phyloP scores from a whole-genome alignment of 2,797 vertebrate species.

The Masticophis lateralis region DNA sequence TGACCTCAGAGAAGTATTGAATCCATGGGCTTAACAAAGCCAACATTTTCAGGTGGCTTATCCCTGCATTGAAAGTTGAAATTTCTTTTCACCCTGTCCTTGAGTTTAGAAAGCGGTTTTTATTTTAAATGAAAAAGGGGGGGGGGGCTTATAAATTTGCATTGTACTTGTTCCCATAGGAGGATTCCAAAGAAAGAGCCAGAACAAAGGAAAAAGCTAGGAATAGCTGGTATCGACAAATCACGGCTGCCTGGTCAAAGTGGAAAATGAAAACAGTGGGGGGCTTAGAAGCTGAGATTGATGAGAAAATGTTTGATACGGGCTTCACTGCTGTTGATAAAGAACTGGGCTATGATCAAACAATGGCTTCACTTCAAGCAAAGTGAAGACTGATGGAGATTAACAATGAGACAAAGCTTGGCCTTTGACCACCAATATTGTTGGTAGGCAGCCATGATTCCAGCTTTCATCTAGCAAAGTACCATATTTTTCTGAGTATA shows the following conservation, averaged over 20 bases:
- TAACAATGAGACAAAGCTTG: background rate
- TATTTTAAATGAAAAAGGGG: slow-evolving; percentile 13
- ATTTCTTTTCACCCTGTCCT: slow-evolving; percentile 11
- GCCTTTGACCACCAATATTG: background rate
- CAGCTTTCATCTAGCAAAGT: background rate
- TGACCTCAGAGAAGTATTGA: slow-evolving; percentile 45
- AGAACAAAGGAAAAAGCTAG: background rate
- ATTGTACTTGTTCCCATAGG: background rate
- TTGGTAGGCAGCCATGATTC: background rate
- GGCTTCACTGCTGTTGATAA: background rate
- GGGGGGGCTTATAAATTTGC: background rate
- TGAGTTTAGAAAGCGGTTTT: background rate
- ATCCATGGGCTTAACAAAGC: slow-evolving; percentile 37
- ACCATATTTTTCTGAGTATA: background rate
- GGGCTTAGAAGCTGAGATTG: background rate
- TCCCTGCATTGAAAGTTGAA: background rate
- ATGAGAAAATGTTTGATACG: background rate
- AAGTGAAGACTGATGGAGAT: background rate
- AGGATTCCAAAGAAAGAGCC: too few relatives aligned
- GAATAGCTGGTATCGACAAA: background rate
- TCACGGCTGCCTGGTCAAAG: background rate
- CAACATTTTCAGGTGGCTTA: slow-evolving; percentile 30
- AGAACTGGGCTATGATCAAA: background rate
- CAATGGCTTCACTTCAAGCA: background rate
- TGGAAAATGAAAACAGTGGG: background rate